These are phyloP conservation scores for Drosophila meridionalis DNA, from an alignment of 2,888 invertebrate genomes.

Conservation along the genomic window DNA sequence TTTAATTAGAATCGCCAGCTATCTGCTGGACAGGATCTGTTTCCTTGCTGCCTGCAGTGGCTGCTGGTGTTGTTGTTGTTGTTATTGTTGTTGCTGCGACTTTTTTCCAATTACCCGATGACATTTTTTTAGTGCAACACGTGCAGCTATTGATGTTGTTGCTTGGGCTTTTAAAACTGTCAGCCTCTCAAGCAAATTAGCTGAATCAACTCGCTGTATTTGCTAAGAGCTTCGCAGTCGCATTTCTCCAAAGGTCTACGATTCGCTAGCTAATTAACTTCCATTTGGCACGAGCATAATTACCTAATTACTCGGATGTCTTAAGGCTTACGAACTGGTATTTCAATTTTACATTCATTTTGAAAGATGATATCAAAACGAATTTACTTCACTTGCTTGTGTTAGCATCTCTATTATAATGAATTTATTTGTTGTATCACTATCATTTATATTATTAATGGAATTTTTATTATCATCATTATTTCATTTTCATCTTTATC, in stretches of 20 bases:
- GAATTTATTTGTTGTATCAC: neutral
- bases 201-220: slow-evolving; percentile 51
- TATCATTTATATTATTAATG: neutral
- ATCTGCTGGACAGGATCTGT: slow-evolving; percentile 59
- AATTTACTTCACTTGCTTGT: neutral
- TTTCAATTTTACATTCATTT: neutral
- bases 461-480: neutral
- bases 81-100: slow-evolving; percentile 14
- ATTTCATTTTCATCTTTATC: too few relatives aligned
- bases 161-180: slow-evolving; percentile 35
- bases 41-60: slow-evolving; percentile 17
- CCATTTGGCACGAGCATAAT: slow-evolving; percentile 19
- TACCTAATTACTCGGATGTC: slow-evolving; percentile 20
- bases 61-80: slow-evolving; percentile 20
- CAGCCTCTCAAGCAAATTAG: slow-evolving; percentile 61
- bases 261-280: slow-evolving; percentile 21
- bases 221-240: slow-evolving; percentile 30
- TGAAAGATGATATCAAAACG: neutral
- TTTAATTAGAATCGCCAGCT: slow-evolving; percentile 76
- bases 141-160: slow-evolving; percentile 33
- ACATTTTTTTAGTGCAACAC: slow-evolving; percentile 59
- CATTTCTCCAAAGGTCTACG: neutral
- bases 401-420: neutral
- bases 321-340: too few relatives aligned
- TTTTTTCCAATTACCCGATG: slow-evolving; percentile 51